Base-by-base conservation (phyloP, 1,140 invertebrate genomes). In the Pemphigus obesinymphae region DNA sequence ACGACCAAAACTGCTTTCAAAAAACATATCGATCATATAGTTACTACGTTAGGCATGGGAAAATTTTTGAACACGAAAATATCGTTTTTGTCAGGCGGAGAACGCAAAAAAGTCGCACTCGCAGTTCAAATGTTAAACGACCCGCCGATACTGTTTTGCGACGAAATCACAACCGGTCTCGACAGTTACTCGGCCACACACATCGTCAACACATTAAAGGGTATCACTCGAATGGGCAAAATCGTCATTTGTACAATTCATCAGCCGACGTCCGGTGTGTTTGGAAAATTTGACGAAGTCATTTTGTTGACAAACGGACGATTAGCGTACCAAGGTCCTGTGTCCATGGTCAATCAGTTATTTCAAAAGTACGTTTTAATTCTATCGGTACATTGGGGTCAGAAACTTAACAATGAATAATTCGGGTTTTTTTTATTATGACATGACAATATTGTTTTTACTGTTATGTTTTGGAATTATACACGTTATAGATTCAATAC, bases 141-240 rank as follows among this genome's bases (percentile, higher is more conserved):
- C 88, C 97, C 97, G 15, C 96, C 96, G 53, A 92, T 98, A 31
- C 96, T 99, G 93, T 97, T 98, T 87, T 97, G 98, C 86, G 97
- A 99, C 86, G 97, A 99, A 86, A 96, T 97, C 2, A 98, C 96
- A n/a, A 97, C 90, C 10, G 83, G 84, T 23, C 70, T 85, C 34
- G 84, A 86, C 63, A 84, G 85, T 31, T 85, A 83, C 45, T 83
- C 78, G 29, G 84, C 85, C 1, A 45, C 76, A 4, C 83, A 63
- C 26, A 84, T 85, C 1, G 75, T 85, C 4, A 82, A 80, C 29
- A 82, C 82, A 2, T 80, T 85, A 17, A 63, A 82, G 6, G 72
- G 83, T 26, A 82, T 85, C 45, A 83, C 84, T 0, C 63, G 55
- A 20, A 81, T 76, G 66, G 84, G 85, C 23, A 85, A 85, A 72